Percentiles rank a stretch among this genome's conserved stretches.
Conservation (phyloP, 2,888 invertebrate species). For the Lutraria lutraria region DNA sequence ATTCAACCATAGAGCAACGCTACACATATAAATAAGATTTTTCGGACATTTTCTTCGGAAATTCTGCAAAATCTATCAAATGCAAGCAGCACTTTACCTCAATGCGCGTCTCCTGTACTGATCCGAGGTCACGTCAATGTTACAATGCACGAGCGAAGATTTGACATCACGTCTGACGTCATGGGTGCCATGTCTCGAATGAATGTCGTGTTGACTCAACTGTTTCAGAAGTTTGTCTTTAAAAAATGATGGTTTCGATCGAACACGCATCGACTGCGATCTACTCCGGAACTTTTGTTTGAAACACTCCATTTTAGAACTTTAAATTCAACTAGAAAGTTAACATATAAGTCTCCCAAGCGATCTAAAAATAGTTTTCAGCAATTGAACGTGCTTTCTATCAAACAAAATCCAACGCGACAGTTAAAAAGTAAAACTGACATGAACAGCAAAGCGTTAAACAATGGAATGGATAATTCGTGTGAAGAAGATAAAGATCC, state of each 20-base stretch:
- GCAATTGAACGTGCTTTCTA: background rate
- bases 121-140: slow-evolving; percentile 24
- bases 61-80: too few relatives aligned
- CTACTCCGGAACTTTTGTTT: slow-evolving; percentile 51
- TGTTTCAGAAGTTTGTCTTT: slow-evolving; percentile 35
- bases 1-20: too few relatives aligned
- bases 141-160: slow-evolving; percentile 23
- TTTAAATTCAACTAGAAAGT: background rate
- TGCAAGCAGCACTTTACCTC: slow-evolving; percentile 4
- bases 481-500: background rate
- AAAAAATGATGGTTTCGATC: slow-evolving; percentile 35
- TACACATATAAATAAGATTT: too few relatives aligned
- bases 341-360: background rate
- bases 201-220: background rate
- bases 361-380: background rate
- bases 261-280: slow-evolving; percentile 52
- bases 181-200: background rate
- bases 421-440: background rate
- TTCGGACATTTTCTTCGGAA: too few relatives aligned
- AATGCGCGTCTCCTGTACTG: slow-evolving; percentile 32
- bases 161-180: slow-evolving; percentile 25
- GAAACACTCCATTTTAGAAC: slow-evolving; percentile 46
- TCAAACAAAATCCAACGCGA: background rate
- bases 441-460: background rate
- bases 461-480: background rate